These are phyloP conservation scores for Peromyscus aztecus DNA, from an alignment of 2,797 vertebrate species.

Conservation along the genomic window DNA sequence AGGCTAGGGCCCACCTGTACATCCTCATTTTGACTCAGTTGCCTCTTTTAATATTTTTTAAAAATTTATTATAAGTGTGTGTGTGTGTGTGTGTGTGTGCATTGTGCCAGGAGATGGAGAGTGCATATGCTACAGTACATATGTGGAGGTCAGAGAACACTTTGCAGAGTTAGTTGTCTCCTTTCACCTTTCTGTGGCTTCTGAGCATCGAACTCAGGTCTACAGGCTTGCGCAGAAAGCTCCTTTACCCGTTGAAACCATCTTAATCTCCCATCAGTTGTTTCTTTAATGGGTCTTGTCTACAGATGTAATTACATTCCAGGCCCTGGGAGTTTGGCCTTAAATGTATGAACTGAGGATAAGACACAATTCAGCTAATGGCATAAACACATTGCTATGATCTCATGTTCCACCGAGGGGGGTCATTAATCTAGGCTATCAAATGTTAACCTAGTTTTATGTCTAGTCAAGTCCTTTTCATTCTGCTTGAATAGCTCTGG, in stretches of 20 bases:
- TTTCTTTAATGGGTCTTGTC: neutral
- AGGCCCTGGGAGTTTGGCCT: neutral
- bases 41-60: too few species aligned
- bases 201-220: neutral
- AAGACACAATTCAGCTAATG: neutral
- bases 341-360: neutral
- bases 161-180: neutral
- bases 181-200: neutral
- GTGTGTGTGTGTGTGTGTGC: neutral
- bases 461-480: neutral
- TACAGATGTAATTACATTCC: neutral
- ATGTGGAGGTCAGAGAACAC: neutral
- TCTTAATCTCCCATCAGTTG: too few species aligned
- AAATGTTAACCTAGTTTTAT: neutral
- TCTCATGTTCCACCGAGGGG: too few species aligned
- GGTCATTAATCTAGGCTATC: neutral
- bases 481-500: neutral
- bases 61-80: neutral
- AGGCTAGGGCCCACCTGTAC: too few species aligned
- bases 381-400: neutral
- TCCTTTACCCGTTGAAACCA: neutral
- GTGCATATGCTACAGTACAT: neutral
- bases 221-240: neutral
- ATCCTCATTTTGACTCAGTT: too few species aligned
- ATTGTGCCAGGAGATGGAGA: neutral